phyloP scores from a whole-genome alignment of 2,113 vertebrate genomes.

The Hoplias malabaricus region DNA sequence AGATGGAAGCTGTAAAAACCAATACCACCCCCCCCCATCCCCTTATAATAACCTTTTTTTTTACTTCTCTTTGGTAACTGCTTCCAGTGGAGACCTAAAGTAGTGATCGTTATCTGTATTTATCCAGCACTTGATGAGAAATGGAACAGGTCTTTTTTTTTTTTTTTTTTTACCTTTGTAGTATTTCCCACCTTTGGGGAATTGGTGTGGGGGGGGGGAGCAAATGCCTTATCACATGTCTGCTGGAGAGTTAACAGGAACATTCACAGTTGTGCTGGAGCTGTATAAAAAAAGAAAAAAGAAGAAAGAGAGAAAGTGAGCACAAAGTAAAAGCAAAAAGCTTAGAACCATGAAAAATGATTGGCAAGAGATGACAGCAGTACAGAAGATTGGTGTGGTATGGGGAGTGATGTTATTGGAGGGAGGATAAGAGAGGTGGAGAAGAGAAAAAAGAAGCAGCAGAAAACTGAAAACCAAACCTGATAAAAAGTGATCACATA shows the following conservation, averaged over 20 bases:
- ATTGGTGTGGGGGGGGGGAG: background rate
- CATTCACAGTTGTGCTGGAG: background rate
- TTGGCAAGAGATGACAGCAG: conserved; percentile 32
- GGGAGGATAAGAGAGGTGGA: background rate
- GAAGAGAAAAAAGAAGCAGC: background rate
- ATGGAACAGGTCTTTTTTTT: background rate
- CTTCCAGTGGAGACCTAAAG: background rate
- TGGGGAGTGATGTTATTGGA: conserved; percentile 12
- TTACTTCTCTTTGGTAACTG: background rate
- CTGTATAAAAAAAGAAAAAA: background rate
- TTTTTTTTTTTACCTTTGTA: background rate
- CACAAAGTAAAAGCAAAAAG: conserved; percentile 18
- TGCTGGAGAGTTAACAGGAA: conserved; percentile 4
- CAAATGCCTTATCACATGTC: background rate
- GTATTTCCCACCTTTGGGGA: background rate
- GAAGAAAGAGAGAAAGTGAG: background rate
- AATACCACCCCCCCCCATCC: background rate
- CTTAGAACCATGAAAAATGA: conserved; percentile 28
- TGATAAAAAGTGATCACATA: conserved; percentile 4
- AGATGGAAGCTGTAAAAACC: background rate
- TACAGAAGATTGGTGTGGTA: conserved; percentile 26
- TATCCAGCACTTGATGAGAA: background rate
- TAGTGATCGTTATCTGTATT: background rate
- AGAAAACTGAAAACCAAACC: no score
- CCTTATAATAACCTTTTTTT: background rate